phyloP scores from a whole-genome alignment of 2,113 vertebrate species.

The Corythaeola cristata region DNA sequence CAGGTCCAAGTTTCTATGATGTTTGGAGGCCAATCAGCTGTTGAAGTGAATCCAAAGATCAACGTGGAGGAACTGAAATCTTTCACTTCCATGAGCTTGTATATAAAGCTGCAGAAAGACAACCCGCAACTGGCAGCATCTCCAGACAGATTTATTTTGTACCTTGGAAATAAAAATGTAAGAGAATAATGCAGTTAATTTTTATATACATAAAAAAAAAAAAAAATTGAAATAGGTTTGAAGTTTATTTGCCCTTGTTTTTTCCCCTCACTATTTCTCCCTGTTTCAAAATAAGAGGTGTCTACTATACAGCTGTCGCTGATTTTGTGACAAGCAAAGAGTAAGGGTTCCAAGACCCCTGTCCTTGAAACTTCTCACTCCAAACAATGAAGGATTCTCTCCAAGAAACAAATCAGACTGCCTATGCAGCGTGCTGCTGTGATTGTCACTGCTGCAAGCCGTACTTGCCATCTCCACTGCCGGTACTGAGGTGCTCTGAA shows the following conservation, averaged over 20 bases:
- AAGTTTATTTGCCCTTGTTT: neutral
- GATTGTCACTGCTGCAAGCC: neutral
- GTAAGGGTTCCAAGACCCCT: neutral
- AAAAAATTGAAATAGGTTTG: neutral
- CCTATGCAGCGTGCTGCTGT: neutral
- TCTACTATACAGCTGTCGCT: neutral
- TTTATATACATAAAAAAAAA: neutral
- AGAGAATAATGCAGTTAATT: constrained; percentile 42
- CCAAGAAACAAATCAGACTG: neutral
- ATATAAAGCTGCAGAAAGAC: constrained; percentile 80
- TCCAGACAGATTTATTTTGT: constrained; percentile 90
- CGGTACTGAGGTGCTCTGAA: neutral
- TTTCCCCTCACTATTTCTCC: neutral
- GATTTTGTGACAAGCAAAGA: neutral
- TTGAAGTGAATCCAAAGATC: constrained; percentile 88
- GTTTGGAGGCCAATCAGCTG: constrained; percentile 90
- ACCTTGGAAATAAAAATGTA: constrained; percentile 91
- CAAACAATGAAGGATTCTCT: neutral
- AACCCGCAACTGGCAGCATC: constrained; percentile 78
- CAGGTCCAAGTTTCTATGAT: constrained; percentile 98
- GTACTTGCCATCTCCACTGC: neutral
- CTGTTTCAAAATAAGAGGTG: neutral
- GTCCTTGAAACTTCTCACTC: neutral
- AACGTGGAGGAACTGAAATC: constrained; percentile 89
- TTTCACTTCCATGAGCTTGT: constrained; percentile 92